Base-by-base conservation (phyloP, 2,797 vertebrate species). In the Molossus molossus region DNA sequence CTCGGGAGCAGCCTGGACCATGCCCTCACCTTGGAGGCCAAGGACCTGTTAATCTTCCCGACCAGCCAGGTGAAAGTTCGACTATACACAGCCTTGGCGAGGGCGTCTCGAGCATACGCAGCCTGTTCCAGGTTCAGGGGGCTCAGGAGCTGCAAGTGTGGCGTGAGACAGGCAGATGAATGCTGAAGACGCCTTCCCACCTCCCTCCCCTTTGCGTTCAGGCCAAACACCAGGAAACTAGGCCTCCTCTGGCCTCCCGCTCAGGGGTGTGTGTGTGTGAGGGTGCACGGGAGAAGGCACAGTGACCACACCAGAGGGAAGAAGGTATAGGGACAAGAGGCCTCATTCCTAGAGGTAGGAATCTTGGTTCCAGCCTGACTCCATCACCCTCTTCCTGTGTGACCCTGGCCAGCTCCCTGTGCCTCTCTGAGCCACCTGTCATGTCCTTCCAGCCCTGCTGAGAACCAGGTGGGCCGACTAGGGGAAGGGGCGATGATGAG, bases 51-150 rank as follows among this genome's bases (percentile, higher is more conserved):
- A 97, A 99, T 99, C 98, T 99, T 99, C 97, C 98, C 99, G 20
- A 99, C 99, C 84, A 99, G 99, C 99, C 99, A 99, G 95, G 99
- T 99, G 97, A 99, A 99, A 33, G 99, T 99, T 85, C 99, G 99
- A 57, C 99, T 99, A 0, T 99, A 99, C 21, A 99, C 97, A 0
- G 99, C 99, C 97, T 99, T 99, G 21, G 99, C 99, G 0, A 99
- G 98, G 3, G 99, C 99, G 0, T 99, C 99, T 12, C 99, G 98
- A 0, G 99, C 99, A 0, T 99, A 99, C 0, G 99, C 99, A 0
- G 99, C 99, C 98, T 99, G 99, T 97, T 99, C 99, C 82, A 99
- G 98, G 98, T 99, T 99, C 97, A 99, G 98, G 0, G 99, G 99
- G 84, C 99, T 99, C 98, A 99, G 98, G 69, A 99, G 98, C 99